Evolutionary conservation across 2,113 vertebrate species (phyloP).

Genomic region (Meleagris gallopavo): DNA sequence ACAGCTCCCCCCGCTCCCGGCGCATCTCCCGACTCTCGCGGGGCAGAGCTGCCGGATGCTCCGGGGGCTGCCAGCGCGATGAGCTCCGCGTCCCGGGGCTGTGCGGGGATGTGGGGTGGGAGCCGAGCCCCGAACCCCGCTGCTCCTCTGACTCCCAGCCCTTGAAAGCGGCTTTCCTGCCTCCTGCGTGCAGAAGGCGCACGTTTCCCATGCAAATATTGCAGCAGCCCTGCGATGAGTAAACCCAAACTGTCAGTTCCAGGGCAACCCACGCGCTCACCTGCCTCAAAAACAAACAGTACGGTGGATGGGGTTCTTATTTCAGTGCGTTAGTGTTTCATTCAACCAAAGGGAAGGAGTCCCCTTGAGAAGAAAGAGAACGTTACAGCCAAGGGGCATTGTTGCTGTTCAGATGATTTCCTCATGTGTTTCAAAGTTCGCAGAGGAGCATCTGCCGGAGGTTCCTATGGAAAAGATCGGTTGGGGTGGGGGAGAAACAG

Average conservation of each 20-base stretch:
- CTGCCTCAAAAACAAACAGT: neutral
- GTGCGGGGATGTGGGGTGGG: neutral
- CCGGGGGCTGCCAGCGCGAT: neutral
- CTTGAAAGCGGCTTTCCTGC: neutral
- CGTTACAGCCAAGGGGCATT: conserved; percentile 50
- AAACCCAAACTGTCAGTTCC: neutral
- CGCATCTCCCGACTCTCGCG: too few relatives aligned
- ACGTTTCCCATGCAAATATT: neutral
- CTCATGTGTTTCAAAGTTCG: conserved; percentile 51
- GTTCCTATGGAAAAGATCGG: conserved; percentile 56
- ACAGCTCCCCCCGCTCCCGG: neutral
- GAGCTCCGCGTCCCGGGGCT: neutral
- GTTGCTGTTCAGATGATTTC: neutral
- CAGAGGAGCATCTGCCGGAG: conserved; percentile 47
- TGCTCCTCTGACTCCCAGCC: neutral
- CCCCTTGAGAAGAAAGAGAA: conserved; percentile 23
- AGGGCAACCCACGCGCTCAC: neutral
- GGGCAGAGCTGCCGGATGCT: too few relatives aligned
- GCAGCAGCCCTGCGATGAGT: neutral
- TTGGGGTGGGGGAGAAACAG: conserved; percentile 64
- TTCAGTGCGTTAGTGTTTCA: conserved; percentile 1
- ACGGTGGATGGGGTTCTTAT: neutral
- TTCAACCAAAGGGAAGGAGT: conserved; percentile 30
- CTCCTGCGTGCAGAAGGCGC: neutral
- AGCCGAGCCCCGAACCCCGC: rapidly evolving